Base-by-base conservation (phyloP, 35 echinoderm and acorn worm genomes). In the Strongylocentrotus purpuratus region DNA sequence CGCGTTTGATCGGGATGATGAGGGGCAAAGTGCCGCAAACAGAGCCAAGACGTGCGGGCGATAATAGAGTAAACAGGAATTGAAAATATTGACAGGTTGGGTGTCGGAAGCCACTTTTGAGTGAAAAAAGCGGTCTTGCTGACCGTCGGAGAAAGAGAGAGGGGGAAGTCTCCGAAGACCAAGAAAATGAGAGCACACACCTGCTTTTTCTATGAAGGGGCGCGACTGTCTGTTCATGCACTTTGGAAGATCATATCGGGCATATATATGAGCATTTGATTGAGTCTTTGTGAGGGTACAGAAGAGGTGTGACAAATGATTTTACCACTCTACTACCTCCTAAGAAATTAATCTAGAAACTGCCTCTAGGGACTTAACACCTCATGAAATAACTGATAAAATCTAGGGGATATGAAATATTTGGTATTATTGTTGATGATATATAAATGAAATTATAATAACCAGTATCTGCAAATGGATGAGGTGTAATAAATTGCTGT, bases 11-110 rank as follows among this genome's bases (percentile, higher is more conserved):
- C 25, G 7, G 28, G 65, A 78, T 28, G 65, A n/a, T 78, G 22
- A 2, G 4, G 65, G 65, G 65, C 65, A 78, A 78, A 78, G 65
- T 78, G 22, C 25, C 28, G 65, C 65, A 78, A 78, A 78, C 25
- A 78, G 0, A 41, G 22, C 5, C 65, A n/a, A 78, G 65, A 78
- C 17, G 61, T 70, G 61, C 61, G 65, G 50, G 65, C n/a, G 65
- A 78, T 78, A 78, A 78, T 78, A 78, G 28, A 78, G 65, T n/a
- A 78, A 78, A 78, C 65, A 78, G 65, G 65, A 78, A 78, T 78
- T 78, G 65, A 78, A 78, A 78, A 78, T 78, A 78, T 78, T 78
- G 65, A 78, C 65, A 78, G 65, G 65, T 22, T 78, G 6, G 65
- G 65, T 78, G 65, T 78, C 8, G 15, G 7, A n/a, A 18, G 15